Percentiles rank a stretch among this genome's conserved stretches.
These are phyloP conservation scores for Macroramphosus scolopax DNA, from an alignment of 2,797 vertebrate species.

Conservation along the genomic window DNA sequence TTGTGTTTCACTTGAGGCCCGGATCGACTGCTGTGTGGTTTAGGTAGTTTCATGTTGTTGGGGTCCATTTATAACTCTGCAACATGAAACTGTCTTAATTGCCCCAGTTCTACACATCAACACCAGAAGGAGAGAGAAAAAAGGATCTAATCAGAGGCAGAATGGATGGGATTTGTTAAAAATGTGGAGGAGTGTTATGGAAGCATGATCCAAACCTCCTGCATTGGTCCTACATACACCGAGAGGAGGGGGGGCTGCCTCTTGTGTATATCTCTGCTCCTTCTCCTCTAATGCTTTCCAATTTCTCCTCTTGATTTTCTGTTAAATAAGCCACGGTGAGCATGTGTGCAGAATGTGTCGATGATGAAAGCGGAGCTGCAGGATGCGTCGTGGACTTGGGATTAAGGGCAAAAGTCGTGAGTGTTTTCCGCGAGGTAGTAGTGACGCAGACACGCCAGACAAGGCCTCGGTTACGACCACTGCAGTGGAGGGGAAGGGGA, in stretches of 20 bases:
- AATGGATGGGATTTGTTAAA: conserved; percentile 19
- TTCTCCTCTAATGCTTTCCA: conserved; percentile 25
- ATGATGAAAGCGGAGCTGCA: conserved; percentile 44
- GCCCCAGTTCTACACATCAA: conserved; percentile 81
- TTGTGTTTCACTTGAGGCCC: conserved; percentile 59
- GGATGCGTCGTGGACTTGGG: conserved; percentile 44
- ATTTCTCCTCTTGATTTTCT: conserved; percentile 6
- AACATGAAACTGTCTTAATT: conserved; percentile 98
- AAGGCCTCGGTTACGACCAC: conserved; percentile 98
- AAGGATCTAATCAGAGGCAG: too few species aligned
- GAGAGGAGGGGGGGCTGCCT: conserved; percentile 22
- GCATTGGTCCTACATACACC: conserved; percentile 7
- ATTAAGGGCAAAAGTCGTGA: conserved; percentile 49
- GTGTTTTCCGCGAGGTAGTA: conserved; percentile 57
- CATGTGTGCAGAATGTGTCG: conserved; percentile 34
- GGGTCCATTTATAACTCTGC: conserved; percentile 92
- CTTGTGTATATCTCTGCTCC: conserved; percentile 34
- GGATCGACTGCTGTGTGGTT: conserved; percentile 90
- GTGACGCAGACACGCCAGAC: conserved; percentile 78
- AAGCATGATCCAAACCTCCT: conserved; percentile 16
- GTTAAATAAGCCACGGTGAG: neutral
- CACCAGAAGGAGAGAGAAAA: conserved; percentile 48
- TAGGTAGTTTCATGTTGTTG: conserved; percentile 99
- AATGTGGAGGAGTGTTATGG: conserved; percentile 18
- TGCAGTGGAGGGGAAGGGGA: conserved; percentile 81